Conservation (phyloP, 2,113 vertebrate species). For the Rallus limicola region DNA sequence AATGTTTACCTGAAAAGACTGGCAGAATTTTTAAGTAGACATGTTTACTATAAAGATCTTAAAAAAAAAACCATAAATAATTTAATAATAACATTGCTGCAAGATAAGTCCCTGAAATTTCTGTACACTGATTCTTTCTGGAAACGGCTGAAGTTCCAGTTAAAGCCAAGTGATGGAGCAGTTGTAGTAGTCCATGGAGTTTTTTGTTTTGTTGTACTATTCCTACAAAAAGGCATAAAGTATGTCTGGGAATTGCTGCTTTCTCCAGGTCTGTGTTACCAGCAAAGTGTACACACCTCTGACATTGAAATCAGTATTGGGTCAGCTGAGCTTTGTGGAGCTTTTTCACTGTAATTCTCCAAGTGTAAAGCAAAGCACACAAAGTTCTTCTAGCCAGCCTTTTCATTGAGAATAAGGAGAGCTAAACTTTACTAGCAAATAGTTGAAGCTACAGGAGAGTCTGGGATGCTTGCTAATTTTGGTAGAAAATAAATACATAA, state of each 20-base stretch:
- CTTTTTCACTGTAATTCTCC: neutral
- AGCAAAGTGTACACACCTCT: neutral
- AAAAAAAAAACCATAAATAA: neutral
- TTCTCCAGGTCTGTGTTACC: neutral
- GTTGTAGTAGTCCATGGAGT: neutral
- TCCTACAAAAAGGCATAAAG: neutral
- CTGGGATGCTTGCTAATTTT: neutral
- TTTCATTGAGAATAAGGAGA: neutral
- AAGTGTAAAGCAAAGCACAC: neutral
- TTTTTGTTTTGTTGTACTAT: neutral
- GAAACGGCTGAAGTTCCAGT: neutral
- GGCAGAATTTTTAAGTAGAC: neutral
- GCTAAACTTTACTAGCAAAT: neutral
- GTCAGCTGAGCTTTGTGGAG: neutral
- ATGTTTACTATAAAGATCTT: neutral
- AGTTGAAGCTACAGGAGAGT: neutral
- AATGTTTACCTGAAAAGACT: neutral
- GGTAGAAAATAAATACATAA: neutral
- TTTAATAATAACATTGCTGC: neutral
- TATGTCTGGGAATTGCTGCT: neutral
- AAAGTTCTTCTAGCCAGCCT: neutral
- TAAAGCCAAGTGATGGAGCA: neutral
- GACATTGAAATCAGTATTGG: fast-evolving
- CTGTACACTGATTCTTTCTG: neutral
- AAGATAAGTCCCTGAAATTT: neutral